Base-by-base conservation (phyloP, 2,797 vertebrate species). In the Propithecus perrieri region DNA sequence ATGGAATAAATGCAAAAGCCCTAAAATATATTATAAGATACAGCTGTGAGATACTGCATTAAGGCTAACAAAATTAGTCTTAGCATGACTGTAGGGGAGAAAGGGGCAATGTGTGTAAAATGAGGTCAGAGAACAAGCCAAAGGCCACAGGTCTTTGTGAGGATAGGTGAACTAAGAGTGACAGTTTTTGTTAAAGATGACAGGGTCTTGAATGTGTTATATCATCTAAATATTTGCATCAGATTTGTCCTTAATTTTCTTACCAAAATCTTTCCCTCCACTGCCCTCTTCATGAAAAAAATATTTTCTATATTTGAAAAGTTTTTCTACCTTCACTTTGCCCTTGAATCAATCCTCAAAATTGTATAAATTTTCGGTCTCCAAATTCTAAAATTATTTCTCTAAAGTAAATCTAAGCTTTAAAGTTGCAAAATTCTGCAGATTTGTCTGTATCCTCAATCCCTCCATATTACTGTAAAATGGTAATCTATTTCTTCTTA, bases 201-300 rank as follows among this genome's bases (percentile, higher is more conserved):
- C 2, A 89, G 18, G 38, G 26, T 2, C 26, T 89, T 79, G 22
- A 61, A 65, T 84, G n/a, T 38, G 7, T 63, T 63, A 30, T 24
- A 69, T 41, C 35, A 78, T 12, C 46, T 78, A 92, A 71, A 71
- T 53, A 20, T 53, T 53, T 79, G 22, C 18, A 43, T 79, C 5
- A 46, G 11, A 0, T 53, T 84, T 89, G 46, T 85, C 65, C 20
- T 95, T 84, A 18, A 72, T 55, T 78, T 93, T 93, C 15, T 78
- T 84, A 63, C 4, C 11, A 6, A 80, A 80, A 26, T 2, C 17
- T 59, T 59, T 55, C 13, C 48, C 22, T 80, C 9, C 24, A 12
- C 9, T 5, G 18, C 0, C 22, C 5, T 15, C 7, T 59, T 59
- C 26, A 28, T 26, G 24, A 28, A 59, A 59, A 59, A 11, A 26